phyloP scores from a whole-genome alignment of 2,113 vertebrate genomes.

The Gopherus evgoodei region DNA sequence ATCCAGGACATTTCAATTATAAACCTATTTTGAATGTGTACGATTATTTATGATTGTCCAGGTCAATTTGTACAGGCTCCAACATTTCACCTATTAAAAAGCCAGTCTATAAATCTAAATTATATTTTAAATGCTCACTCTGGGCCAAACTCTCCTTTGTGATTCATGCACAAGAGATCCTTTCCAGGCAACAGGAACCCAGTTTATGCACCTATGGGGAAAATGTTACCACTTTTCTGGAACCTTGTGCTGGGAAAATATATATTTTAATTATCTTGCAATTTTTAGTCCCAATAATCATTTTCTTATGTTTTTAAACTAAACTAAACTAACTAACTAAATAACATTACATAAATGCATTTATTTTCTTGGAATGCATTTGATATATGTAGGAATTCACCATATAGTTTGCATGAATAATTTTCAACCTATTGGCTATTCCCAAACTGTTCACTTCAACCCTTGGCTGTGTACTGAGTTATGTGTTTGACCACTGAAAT shows the following conservation, averaged over 20 bases:
- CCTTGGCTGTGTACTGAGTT: neutral
- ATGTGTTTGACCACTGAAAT: constrained; percentile 33
- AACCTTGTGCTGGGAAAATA: constrained; percentile 25
- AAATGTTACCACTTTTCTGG: constrained; percentile 14
- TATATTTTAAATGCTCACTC: constrained; percentile 60
- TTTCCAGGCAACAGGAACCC: constrained; percentile 51
- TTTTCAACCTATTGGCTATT: constrained; percentile 62
- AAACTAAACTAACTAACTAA: constrained; percentile 25
- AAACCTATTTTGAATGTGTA: constrained; percentile 25
- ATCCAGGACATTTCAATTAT: constrained; percentile 44
- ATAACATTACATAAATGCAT: constrained; percentile 46
- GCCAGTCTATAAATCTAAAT: constrained; percentile 52
- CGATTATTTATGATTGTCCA: constrained; percentile 65
- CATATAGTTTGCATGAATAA: constrained; percentile 62
- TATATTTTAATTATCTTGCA: constrained; percentile 41
- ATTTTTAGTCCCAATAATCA: constrained; percentile 67
- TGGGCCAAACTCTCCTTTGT: constrained; percentile 30
- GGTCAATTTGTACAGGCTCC: constrained; percentile 55
- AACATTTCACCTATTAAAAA: constrained; percentile 56
- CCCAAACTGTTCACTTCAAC: constrained; percentile 55
- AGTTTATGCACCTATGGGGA: constrained; percentile 7
- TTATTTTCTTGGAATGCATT: constrained; percentile 58
- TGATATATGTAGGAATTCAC: constrained; percentile 25
- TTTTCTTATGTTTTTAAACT: constrained; percentile 68
- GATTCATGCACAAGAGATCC: constrained; percentile 41